Percentiles rank a stretch among this genome's conserved stretches.
Conservation (phyloP, 2,888 invertebrate species). For the Anodontia alba region DNA sequence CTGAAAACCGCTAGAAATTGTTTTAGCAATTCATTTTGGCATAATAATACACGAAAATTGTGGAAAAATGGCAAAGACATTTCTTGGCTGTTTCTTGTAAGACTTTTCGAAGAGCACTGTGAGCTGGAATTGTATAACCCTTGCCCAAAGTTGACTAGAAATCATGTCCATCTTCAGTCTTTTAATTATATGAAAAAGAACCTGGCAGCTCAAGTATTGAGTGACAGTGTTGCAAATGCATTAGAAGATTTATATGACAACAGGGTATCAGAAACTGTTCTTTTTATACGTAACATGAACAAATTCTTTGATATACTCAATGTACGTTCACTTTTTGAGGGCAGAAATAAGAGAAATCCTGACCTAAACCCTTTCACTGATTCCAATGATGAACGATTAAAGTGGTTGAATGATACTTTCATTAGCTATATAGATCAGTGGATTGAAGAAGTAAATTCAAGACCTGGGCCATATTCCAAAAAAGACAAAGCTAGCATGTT, state of each 20-base stretch:
- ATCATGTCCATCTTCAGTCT: conserved; percentile 35
- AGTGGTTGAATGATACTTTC: conserved; percentile 26
- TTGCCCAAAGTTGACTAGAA: conserved; percentile 38
- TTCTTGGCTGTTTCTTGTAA: conserved; percentile 55
- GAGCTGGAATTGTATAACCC: conserved; percentile 8
- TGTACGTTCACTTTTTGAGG: conserved; percentile 37
- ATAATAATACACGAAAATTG: conserved; percentile 42
- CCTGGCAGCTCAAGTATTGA: conserved; percentile 38
- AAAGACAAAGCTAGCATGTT: not conserved
- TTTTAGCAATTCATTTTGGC: conserved; percentile 54
- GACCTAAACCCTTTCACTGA: conserved; percentile 26
- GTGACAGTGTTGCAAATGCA: conserved; percentile 41
- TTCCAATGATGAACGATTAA: conserved; percentile 22
- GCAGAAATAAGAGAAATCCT: conserved; percentile 24
- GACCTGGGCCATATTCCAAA: not conserved
- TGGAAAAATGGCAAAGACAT: conserved; percentile 57
- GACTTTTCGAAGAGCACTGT: conserved; percentile 47
- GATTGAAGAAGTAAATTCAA: not conserved
- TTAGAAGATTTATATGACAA: conserved; percentile 22
- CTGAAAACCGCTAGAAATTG: conserved; percentile 59
- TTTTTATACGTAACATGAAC: conserved; percentile 48
- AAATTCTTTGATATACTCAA: conserved; percentile 60
- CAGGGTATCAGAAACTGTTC: conserved; percentile 27
- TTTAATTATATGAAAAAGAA: conserved; percentile 40
- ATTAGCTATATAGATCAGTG: conserved; percentile 25